phyloP scores from a whole-genome alignment of 2,888 invertebrate genomes.

The Aethes cnicana region DNA sequence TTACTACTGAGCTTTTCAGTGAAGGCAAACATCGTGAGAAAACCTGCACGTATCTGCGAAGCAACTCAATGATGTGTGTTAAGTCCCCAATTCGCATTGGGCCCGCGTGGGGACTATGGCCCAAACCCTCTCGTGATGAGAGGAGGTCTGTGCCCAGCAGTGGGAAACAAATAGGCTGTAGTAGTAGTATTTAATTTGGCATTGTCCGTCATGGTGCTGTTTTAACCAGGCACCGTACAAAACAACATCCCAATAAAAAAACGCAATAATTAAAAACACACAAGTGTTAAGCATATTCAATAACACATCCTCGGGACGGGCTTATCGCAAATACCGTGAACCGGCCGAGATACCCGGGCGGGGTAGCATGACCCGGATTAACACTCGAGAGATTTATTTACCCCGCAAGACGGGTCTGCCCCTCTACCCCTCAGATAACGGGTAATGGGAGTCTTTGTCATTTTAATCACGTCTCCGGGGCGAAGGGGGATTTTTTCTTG shows the following conservation, averaged over 20 bases:
- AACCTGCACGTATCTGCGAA: too few relatives aligned
- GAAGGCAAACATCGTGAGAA: too few relatives aligned
- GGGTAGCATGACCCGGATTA: slow-evolving; percentile 33
- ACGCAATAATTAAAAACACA: too few relatives aligned
- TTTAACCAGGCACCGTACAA: neutral
- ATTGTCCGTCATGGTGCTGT: neutral
- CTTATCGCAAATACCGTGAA: slow-evolving; percentile 18
- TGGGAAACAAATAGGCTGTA: too few relatives aligned
- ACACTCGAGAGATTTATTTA: slow-evolving; percentile 39
- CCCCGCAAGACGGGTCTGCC: slow-evolving; percentile 21
- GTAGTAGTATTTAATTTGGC: too few relatives aligned
- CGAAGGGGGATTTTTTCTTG: slow-evolving; percentile 41
- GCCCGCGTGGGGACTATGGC: too few relatives aligned
- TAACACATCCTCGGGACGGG: slow-evolving; percentile 17
- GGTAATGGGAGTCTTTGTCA: slow-evolving; percentile 51
- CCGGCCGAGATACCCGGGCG: slow-evolving; percentile 2
- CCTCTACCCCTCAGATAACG: slow-evolving; percentile 36
- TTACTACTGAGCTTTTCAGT: too few relatives aligned
- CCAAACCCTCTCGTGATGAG: too few relatives aligned
- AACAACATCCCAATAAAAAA: too few relatives aligned
- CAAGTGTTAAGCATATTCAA: slow-evolving; percentile 23
- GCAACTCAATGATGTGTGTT: too few relatives aligned
- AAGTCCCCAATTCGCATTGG: too few relatives aligned
- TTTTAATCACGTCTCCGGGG: slow-evolving; percentile 52
- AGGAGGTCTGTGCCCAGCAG: too few relatives aligned